phyloP scores from a whole-genome alignment of 2,113 vertebrate genomes.

The Noctilio leporinus region DNA sequence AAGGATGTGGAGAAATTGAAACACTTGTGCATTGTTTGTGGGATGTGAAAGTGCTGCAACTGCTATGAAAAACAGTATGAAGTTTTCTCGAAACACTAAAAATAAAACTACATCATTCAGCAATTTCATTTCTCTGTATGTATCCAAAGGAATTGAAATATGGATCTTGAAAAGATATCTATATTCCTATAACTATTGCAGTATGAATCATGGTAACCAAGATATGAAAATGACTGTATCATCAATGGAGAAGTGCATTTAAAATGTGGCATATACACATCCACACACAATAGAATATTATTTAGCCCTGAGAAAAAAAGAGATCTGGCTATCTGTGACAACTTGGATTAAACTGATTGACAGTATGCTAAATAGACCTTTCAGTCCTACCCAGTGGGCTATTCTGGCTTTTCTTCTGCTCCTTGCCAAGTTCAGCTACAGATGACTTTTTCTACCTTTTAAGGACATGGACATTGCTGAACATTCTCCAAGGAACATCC shows the following conservation, averaged over 20 bases:
- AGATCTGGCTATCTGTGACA: not conserved
- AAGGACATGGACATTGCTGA: not conserved
- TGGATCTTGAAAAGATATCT: not conserved
- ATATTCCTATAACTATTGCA: not conserved
- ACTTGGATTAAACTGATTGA: not conserved
- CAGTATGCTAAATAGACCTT: not conserved
- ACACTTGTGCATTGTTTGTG: not conserved
- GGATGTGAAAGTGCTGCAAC: not conserved
- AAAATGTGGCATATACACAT: not conserved
- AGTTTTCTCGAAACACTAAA: not conserved
- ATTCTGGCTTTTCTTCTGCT: not conserved
- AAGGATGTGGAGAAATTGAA: not conserved
- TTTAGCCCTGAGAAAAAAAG: not conserved
- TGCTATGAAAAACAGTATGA: not conserved
- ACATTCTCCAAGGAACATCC: not conserved
- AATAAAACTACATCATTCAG: not conserved
- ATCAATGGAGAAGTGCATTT: not conserved
- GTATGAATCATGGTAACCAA: not conserved
- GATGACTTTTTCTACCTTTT: not conserved
- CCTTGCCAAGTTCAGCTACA: not conserved
- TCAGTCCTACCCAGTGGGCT: not conserved
- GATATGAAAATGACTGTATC: not conserved
- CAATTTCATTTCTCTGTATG: not conserved
- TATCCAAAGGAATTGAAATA: not conserved
- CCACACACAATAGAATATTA: not conserved